phyloP scores from a whole-genome alignment of 2,113 vertebrate species.

The Callaeas wilsoni region DNA sequence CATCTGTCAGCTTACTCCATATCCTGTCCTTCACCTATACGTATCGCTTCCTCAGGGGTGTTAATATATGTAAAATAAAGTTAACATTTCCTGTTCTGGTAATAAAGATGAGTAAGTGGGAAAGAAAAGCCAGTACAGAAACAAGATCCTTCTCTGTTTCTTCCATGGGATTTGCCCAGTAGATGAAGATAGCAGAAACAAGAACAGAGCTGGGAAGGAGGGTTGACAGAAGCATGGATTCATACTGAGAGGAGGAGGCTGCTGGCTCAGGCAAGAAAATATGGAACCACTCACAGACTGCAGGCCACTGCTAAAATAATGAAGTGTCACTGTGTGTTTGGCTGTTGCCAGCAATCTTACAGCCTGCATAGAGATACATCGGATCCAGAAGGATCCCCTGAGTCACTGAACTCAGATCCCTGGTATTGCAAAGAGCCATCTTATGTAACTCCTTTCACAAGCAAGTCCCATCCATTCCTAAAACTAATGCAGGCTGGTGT shows the following conservation, averaged over 20 bases:
- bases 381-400: background rate
- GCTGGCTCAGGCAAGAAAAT: background rate
- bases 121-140: background rate
- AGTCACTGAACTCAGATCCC: background rate
- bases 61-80: slow-evolving; percentile 30
- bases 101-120: background rate
- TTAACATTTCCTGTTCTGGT: slow-evolving; percentile 29
- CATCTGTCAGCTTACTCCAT: background rate
- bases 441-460: background rate
- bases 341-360: background rate
- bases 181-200: background rate
- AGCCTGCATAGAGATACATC: background rate
- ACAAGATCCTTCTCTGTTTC: background rate
- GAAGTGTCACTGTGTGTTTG: background rate
- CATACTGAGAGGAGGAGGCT: background rate
- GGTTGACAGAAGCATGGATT: background rate
- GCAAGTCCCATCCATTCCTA: background rate
- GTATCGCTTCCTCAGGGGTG: background rate
- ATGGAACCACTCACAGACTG: background rate
- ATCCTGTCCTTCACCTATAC: background rate
- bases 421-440: background rate
- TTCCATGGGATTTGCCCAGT: background rate
- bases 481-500: background rate
- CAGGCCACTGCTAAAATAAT: background rate
- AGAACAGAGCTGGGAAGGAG: background rate